Evolutionary conservation across 2,797 vertebrate genomes (phyloP), one percentile per base, ranked within the genome.

Genomic region (Danio albolineatus): DNA sequence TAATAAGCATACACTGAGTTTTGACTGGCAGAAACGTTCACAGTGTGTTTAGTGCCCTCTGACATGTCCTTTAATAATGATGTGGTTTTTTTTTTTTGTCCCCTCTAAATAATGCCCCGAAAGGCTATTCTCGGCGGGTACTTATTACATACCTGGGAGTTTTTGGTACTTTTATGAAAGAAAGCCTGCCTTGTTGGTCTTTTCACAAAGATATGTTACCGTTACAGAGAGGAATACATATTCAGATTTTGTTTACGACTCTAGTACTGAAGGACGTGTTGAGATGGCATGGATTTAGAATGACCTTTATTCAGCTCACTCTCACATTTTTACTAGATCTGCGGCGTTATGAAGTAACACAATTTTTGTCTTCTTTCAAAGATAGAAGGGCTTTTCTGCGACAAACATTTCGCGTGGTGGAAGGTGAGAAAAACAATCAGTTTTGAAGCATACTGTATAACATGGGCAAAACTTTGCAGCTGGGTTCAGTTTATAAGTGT

Each of bases 91-190:
- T 59, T 56, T 60, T 67, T 48, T 44, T 19, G n/a, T 36, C 46
- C 39, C 44, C 10, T 36, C 13, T n/a, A 54, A 53, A 71, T 44
- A 72, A 62, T 54, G 38, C 17, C 38, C 59, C 62, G 39, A 61
- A 44, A 36, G 12, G 5, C 59, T 64, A 38, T 72, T 79, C 67
- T 46, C 39, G 54, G 38, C 38, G 1, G 38, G 59, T 79, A 51
- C 59, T 79, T 79, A 72, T 64, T 79, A 72, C 48, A 79, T 79
- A 79, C 67, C 59, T 36, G 10, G 16, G 10, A 79, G 69, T 56
- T 62, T 73, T 59, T 2, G 19, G 1, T 69, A 39, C 16, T 64
- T 79, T 79, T 48, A 79, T 73, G 77, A 79, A 79, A 64, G 49
- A 73, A 36, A 56, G 49, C 5, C 48, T 19, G 48, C 7, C 19